Evolutionary conservation across 2,113 vertebrate species (phyloP).

Genomic region (Chlorodrepanis virens): DNA sequence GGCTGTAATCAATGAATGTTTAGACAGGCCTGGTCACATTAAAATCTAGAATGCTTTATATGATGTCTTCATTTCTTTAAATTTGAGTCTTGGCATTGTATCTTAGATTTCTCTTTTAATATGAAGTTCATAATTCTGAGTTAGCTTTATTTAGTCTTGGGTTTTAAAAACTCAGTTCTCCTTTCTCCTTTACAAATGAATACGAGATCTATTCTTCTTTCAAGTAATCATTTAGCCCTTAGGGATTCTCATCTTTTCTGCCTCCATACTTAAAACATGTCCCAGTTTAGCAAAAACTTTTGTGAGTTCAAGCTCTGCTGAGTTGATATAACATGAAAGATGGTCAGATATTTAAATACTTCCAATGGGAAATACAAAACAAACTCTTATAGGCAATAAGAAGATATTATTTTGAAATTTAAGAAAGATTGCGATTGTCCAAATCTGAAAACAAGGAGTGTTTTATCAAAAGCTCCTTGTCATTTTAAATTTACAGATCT

Average conservation of each 20-base stretch:
- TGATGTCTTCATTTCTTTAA: background rate
- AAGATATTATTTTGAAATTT: background rate
- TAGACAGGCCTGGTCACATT: background rate
- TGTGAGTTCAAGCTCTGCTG: background rate
- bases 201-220: background rate
- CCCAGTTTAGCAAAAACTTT: background rate
- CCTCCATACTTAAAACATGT: background rate
- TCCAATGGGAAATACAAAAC: background rate
- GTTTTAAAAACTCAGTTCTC: background rate
- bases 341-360: background rate
- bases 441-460: background rate
- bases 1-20: background rate
- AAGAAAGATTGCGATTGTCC: background rate
- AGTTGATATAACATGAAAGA: background rate
- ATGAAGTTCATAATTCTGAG: background rate
- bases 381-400: background rate
- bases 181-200: background rate
- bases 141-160: background rate
- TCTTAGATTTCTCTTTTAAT: slow-evolving; percentile 7
- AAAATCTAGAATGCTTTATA: background rate
- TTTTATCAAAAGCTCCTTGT: background rate
- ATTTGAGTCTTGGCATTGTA: background rate
- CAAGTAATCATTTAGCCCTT: background rate
- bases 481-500: background rate
- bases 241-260: background rate